Conservation (phyloP, 2,797 vertebrate genomes). For the Sebastes taczanowskii region DNA sequence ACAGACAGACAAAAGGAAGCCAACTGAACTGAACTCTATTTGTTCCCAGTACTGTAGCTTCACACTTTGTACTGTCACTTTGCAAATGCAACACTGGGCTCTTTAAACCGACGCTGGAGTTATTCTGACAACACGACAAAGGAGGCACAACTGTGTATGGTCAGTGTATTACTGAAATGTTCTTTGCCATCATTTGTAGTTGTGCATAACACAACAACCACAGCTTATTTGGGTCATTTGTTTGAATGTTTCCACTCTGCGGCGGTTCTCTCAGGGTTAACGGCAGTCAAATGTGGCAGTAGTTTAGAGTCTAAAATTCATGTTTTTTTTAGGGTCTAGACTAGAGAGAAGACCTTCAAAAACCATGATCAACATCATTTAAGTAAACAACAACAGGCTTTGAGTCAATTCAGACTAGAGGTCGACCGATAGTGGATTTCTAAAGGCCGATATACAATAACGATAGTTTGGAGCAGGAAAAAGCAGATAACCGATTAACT, state of each 20-base stretch:
- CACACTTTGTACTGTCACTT: conserved; percentile 7
- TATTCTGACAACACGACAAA: conserved; percentile 14
- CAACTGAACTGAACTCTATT: conserved; percentile 45
- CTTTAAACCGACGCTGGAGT: conserved; percentile 33
- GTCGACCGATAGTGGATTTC: too few relatives aligned
- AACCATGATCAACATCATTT: not conserved
- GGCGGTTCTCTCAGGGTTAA: not conserved
- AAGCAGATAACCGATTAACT: too few relatives aligned
- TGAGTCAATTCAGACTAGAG: not conserved
- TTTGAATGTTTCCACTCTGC: not conserved
- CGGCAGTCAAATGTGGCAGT: not conserved
- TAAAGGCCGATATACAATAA: too few relatives aligned
- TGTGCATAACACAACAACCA: too few relatives aligned
- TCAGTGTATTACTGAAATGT: not conserved
- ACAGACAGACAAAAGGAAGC: conserved; percentile 42
- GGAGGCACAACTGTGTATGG: not conserved
- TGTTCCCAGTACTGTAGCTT: conserved; percentile 40
- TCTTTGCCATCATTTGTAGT: not conserved
- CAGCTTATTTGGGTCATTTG: not conserved
- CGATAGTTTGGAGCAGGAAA: too few relatives aligned
- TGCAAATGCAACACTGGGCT: conserved; percentile 31
- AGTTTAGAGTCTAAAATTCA: not conserved
- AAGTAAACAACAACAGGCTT: not conserved
- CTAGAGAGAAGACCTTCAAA: not conserved
- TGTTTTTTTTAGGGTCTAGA: not conserved